Evolutionary conservation across 1,140 invertebrate genomes (phyloP).

Genomic region (Drosophila virilis): DNA sequence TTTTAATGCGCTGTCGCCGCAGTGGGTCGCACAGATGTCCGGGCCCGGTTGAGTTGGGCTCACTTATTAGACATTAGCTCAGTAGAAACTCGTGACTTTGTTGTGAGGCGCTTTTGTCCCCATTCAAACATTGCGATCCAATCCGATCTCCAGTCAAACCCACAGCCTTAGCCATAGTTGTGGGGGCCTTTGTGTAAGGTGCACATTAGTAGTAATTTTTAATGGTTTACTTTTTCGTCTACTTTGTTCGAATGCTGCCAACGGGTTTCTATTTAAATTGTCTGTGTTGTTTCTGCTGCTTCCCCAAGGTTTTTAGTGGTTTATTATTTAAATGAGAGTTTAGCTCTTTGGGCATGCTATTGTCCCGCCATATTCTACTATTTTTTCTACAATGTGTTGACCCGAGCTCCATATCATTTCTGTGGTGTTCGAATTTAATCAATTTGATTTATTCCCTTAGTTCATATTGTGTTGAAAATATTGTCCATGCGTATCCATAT

Average conservation of each 20-base stretch:
- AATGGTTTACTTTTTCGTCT: constrained; percentile 78
- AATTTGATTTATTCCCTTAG: constrained; percentile 77
- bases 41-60: constrained; percentile 5
- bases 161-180: constrained; percentile 3
- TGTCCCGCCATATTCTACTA: constrained; percentile 19
- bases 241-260: constrained; percentile 66
- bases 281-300: constrained; percentile 53
- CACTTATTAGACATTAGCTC: constrained; percentile 70
- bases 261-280: constrained; percentile 76
- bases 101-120: constrained; percentile 62
- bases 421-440: constrained; percentile 77
- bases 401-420: constrained; percentile 24
- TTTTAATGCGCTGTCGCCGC: constrained; percentile 82
- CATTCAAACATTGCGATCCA: constrained; percentile 40
- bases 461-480: constrained; percentile 80
- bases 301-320: constrained; percentile 66
- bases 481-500: constrained; percentile 57
- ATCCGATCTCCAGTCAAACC: constrained; percentile 23
- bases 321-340: constrained; percentile 78
- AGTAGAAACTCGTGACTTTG: constrained; percentile 69
- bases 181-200: constrained; percentile 71
- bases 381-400: constrained; percentile 10
- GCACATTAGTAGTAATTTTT: constrained; percentile 83
- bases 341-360: constrained; percentile 25
- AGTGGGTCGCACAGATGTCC: constrained; percentile 74